phyloP scores from a whole-genome alignment of 2,113 vertebrate species.

The Peromyscus leucopus region DNA sequence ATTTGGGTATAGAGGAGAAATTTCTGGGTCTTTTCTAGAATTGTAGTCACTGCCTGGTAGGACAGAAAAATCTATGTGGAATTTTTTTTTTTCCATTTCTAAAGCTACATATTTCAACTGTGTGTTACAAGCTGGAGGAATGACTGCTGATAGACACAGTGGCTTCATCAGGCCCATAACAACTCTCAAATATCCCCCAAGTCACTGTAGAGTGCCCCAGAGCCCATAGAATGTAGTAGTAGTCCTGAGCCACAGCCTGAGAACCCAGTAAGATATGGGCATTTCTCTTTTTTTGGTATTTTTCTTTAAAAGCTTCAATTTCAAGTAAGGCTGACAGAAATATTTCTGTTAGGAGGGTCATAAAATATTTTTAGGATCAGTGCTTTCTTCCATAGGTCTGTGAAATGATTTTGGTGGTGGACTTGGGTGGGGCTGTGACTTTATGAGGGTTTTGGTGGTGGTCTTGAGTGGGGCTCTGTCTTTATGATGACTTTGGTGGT shows the following conservation, averaged over 20 bases:
- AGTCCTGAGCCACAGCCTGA: neutral
- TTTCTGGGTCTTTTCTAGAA: neutral
- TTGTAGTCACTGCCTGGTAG: too few species aligned
- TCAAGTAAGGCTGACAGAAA: neutral
- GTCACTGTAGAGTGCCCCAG: neutral
- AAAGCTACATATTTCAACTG: neutral
- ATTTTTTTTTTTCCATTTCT: neutral
- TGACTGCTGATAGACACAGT: neutral
- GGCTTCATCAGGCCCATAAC: rapidly evolving
- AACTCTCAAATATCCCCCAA: neutral
- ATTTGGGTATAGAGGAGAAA: neutral
- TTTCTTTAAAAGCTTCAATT: neutral
- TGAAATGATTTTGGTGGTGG: too few species aligned
- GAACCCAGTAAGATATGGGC: too few species aligned
- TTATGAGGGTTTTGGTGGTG: neutral
- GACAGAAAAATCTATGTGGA: neutral
- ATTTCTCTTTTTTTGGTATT: neutral
- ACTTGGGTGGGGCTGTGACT: neutral
- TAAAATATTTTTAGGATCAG: neutral
- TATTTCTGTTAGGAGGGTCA: neutral
- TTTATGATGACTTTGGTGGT: neutral
- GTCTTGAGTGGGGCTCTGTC: neutral
- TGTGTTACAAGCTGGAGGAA: neutral
- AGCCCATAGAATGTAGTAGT: too few species aligned
- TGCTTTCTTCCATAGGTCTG: too few species aligned